phyloP scores from a whole-genome alignment of 2,797 vertebrate genomes.

The Muscicapa striata region DNA sequence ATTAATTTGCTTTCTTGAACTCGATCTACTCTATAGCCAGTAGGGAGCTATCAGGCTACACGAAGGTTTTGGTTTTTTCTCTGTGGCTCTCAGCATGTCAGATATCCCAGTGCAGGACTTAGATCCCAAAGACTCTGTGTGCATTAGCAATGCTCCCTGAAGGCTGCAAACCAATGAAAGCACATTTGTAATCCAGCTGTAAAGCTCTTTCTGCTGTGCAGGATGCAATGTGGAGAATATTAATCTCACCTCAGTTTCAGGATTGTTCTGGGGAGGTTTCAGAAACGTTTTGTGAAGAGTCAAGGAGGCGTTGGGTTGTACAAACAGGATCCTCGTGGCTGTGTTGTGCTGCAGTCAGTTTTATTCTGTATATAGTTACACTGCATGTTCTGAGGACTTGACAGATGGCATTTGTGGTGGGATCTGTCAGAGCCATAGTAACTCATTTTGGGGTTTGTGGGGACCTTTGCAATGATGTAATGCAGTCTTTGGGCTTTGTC shows the following conservation, averaged over 20 bases:
- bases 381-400: not conserved
- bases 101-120: not conserved
- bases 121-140: not conserved
- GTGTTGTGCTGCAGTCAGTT: not conserved
- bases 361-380: not conserved
- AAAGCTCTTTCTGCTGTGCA: not conserved
- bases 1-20: conserved; percentile 59
- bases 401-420: conserved; percentile 28
- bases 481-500: not conserved
- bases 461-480: not conserved
- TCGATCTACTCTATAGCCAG: conserved; percentile 11
- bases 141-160: not conserved
- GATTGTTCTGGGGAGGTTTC: not conserved
- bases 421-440: not conserved
- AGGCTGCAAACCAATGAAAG: not conserved
- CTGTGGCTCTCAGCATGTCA: not conserved
- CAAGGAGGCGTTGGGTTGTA: not conserved
- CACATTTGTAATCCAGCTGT: not conserved
- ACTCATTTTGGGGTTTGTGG: conserved; percentile 4
- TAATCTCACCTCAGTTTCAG: not conserved
- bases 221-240: not conserved
- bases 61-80: not conserved
- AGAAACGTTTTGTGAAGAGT: not conserved
- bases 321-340: not conserved
- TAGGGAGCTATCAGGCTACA: conserved; percentile 54